Evolutionary conservation across 1,140 invertebrate genomes (phyloP).

Genomic region (Brachionus calyciflorus): DNA sequence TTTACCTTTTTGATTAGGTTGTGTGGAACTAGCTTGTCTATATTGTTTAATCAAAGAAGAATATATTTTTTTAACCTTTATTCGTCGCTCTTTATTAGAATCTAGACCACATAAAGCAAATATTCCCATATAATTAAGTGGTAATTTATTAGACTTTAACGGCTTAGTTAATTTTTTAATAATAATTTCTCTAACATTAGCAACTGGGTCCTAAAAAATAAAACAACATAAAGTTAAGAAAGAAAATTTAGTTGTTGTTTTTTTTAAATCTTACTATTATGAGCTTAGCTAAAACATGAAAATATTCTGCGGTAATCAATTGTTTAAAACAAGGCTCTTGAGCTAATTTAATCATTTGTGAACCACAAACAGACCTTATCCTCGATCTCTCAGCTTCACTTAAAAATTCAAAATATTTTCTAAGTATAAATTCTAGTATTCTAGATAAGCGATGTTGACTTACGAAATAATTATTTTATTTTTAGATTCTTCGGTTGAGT

Average conservation of each 20-base stretch:
- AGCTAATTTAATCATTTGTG: slow-evolving; percentile 90
- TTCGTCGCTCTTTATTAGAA: slow-evolving; percentile 71
- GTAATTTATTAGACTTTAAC: slow-evolving; percentile 67
- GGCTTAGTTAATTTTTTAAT: slow-evolving; percentile 87
- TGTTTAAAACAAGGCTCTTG: slow-evolving; percentile 92
- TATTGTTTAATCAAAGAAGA: slow-evolving; percentile 72
- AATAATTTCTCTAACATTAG: slow-evolving; percentile 84
- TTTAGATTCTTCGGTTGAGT: slow-evolving; percentile 16
- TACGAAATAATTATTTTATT: neutral
- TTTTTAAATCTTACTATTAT: slow-evolving; percentile 69
- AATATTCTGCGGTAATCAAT: slow-evolving; percentile 87
- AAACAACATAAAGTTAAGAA: too few species aligned
- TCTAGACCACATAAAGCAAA: slow-evolving; percentile 82
- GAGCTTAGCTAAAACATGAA: slow-evolving; percentile 83
- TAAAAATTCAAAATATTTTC: slow-evolving; percentile 52
- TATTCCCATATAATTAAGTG: slow-evolving; percentile 93
- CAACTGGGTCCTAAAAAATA: slow-evolving; percentile 70
- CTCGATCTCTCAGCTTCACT: slow-evolving; percentile 88
- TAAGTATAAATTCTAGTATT: slow-evolving; percentile 19
- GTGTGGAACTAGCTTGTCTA: neutral
- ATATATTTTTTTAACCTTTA: slow-evolving; percentile 73
- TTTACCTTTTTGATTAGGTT: neutral
- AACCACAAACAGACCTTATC: slow-evolving; percentile 81
- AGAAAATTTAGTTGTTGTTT: neutral
- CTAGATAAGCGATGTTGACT: neutral